Evolutionary conservation across 2,888 invertebrate genomes (phyloP), one percentile per base, ranked within the genome.

Genomic region (Sinelater perroti): DNA sequence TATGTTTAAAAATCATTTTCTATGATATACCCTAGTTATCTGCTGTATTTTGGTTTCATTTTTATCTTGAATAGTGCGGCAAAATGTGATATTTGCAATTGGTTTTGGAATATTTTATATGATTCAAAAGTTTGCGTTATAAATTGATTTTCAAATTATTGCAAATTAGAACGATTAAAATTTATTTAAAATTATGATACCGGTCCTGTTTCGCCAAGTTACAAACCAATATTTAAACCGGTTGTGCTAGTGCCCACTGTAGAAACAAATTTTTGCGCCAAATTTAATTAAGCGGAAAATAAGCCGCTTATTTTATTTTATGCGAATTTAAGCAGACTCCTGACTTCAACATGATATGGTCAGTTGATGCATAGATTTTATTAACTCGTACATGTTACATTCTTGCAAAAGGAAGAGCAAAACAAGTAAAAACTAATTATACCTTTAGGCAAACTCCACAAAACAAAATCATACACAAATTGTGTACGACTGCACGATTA

Each of bases 321-420:
- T 35, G 16, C 14, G 14, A 11, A 40, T 14, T 13, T 21, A 24
- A 40, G 24, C 13, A 21, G 13, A 40, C 40, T 26, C 16, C 14
- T 10, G 18, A 17, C 26, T 53, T 33, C 45, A 51, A 51, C 38
- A 51, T 45, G 36, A 40, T 26, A 35, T 45, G 40, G 10, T 40
- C 36, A 51, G 46, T 44, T 45, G 40, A 51, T 51, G 35, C 18
- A 46, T 46, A 47, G 33, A 10, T 57, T 57, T 57, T 57, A 57
- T 57, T 57, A 52, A 57, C 57, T 52, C 33, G 31, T 53, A 53
- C 56, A 57, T 31, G 40, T 44, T 51, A 56, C 47, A 57, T 28
- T 57, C 31, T 44, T 42, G 40, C n/a, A 18, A 38, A 20, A 47
- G 49, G 50, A 16, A 57, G 31, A 38, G 52, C 52, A 57, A 42